Evolutionary conservation across 2,113 vertebrate species (phyloP).

Genomic region (Andinoacara biseriatus): DNA sequence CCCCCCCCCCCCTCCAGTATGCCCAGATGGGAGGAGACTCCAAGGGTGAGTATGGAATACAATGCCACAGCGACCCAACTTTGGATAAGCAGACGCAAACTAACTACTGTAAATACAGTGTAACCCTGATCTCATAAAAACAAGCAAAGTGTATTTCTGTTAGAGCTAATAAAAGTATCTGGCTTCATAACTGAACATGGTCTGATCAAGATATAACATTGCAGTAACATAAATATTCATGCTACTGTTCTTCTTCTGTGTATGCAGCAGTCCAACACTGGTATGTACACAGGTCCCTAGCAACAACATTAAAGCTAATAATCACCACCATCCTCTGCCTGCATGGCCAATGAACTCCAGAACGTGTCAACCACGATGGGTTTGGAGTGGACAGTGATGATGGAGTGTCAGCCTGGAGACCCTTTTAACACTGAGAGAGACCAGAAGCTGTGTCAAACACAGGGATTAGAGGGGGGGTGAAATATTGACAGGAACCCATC

Average conservation of each 20-base stretch:
- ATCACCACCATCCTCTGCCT: constrained; percentile 26
- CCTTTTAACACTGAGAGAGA: constrained; percentile 25
- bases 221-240: not conserved
- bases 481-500: not conserved
- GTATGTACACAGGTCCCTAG: not conserved
- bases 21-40: too few relatives aligned
- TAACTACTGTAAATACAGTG: too few relatives aligned
- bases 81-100: too few relatives aligned
- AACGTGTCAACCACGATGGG: not conserved
- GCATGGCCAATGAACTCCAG: constrained; percentile 29
- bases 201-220: not conserved
- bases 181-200: not conserved
- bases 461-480: not conserved
- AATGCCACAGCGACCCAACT: not conserved
- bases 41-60: too few relatives aligned
- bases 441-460: constrained; percentile 41
- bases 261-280: not conserved
- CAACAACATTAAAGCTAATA: constrained; percentile 5
- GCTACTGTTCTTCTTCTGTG: not conserved
- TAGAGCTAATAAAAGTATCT: not conserved
- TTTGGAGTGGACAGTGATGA: not conserved
- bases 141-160: too few relatives aligned
- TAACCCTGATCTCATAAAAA: too few relatives aligned
- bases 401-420: constrained; percentile 3
- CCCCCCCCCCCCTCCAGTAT: too few relatives aligned